These are phyloP conservation scores for cattle (Bos taurus) DNA, from an alignment of 2,113 vertebrate genomes.

Conservation along the genomic window DNA sequence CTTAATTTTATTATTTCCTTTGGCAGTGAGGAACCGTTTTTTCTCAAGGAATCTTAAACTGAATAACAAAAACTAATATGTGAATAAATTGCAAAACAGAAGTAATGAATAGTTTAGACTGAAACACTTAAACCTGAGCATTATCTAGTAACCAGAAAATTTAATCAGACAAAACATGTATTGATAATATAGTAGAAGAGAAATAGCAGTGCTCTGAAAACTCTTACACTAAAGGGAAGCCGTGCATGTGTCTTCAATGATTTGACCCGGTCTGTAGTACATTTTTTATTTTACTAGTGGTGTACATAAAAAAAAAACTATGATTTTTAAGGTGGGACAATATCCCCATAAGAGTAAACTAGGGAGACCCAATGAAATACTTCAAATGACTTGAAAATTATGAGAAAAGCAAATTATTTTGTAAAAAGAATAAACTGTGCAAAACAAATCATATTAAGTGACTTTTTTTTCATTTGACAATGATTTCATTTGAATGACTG, in stretches of 20 bases:
- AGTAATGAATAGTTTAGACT: background rate
- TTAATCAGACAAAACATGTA: background rate
- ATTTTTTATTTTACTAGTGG: background rate
- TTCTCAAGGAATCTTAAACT: background rate
- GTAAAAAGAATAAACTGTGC: background rate
- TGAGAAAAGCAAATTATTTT: background rate
- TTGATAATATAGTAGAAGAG: background rate
- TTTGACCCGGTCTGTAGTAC: background rate
- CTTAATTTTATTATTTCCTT: constrained; percentile 36
- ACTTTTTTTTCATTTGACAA: background rate
- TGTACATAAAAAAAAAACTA: background rate
- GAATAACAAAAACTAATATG: background rate
- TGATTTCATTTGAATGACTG: background rate
- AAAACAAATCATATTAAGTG: background rate
- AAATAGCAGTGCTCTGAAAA: background rate
- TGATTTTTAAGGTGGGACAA: background rate
- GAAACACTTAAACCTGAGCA: background rate
- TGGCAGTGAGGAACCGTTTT: background rate
- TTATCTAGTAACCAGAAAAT: background rate
- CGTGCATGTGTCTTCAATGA: background rate
- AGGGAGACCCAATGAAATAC: background rate
- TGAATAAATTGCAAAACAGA: background rate
- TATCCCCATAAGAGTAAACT: background rate
- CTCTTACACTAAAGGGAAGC: background rate
- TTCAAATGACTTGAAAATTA: background rate